Conservation (phyloP, 2,113 vertebrate genomes). For the Proterorhinus semilunaris region DNA sequence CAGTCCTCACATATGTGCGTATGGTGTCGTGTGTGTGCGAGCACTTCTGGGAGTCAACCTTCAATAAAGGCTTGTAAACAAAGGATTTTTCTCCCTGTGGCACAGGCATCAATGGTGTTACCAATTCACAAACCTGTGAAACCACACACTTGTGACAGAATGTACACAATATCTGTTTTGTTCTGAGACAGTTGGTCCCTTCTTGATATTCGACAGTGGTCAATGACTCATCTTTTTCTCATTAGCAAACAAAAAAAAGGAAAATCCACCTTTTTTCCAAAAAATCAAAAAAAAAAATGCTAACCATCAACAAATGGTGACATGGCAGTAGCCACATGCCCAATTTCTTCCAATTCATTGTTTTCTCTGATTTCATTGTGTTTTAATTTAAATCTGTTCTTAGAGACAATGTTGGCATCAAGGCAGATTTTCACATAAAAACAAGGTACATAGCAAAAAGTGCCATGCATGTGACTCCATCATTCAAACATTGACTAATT, state of each 20-base stretch:
- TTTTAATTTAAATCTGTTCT: no score
- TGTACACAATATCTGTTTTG: neutral
- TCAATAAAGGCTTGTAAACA: conserved; percentile 43
- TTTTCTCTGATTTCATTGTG: no score
- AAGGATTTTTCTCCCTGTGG: neutral
- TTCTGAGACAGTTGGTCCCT: neutral
- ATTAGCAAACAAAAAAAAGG: neutral
- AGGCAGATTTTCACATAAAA: no score
- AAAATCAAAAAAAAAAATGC: no score
- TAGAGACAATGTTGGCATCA: no score
- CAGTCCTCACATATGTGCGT: conserved; percentile 9
- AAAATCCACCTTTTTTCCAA: no score
- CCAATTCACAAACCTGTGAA: conserved; percentile 6
- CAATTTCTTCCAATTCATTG: no score
- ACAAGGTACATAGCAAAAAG: no score
- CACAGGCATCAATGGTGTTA: neutral
- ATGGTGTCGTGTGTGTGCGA: conserved; percentile 10
- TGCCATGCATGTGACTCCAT: no score
- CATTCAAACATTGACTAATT: no score
- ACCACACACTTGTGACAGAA: neutral
- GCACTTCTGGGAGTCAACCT: conserved; percentile 36
- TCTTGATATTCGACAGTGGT: neutral
- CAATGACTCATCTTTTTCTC: neutral
- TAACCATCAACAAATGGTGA: no score
- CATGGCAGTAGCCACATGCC: no score